Evolutionary conservation across 2,113 vertebrate species (phyloP), one percentile per base, ranked within the genome.

Genomic region (Prolemur simus): DNA sequence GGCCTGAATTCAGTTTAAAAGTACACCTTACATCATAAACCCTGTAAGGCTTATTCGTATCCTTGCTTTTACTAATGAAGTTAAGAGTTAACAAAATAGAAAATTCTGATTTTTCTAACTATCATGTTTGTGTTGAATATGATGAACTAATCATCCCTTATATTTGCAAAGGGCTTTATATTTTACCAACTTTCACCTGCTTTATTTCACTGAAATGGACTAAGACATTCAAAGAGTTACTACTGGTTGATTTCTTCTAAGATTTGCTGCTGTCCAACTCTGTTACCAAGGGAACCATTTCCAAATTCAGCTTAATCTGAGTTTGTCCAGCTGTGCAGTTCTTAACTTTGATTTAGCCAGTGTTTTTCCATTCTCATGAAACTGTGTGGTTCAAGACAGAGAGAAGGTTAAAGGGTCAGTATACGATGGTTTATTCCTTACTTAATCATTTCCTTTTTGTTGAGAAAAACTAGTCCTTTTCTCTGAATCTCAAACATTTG

Each of bases 301-400:
- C 78, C 84, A 96, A 94, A 96, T 78, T 87, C 81, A 37, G 39
- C 83, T 91, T 91, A 71, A 84, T 93, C 86, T 89, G 97, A 97
- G 84, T 84, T 89, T 87, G 69, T 32, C 89, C 96, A 97, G 95
- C 96, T 98, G 97, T 87, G 34, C 5, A 68, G 37, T 92, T 93
- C 66, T 85, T 92, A 87, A 91, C 89, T 95, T 89, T 91, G 91
- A 90, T 87, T 96, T 83, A 87, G 58, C 78, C 52, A 39, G 90
- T 98, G 74, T 95, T 97, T 96, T 96, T 96, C 93, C 97, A 95
- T 96, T 97, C 93, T 93, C 93, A 87, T 56, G 80, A 84, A 90
- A 96, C 58, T 92, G 11, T 91, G 85, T 32, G 17, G 78, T 77
- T 96, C 47, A 63, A 95, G 82, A 73, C 84, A 87, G 83, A 96